Base-by-base conservation (phyloP, 2,797 vertebrate genomes). In the Okamejei kenojei region DNA sequence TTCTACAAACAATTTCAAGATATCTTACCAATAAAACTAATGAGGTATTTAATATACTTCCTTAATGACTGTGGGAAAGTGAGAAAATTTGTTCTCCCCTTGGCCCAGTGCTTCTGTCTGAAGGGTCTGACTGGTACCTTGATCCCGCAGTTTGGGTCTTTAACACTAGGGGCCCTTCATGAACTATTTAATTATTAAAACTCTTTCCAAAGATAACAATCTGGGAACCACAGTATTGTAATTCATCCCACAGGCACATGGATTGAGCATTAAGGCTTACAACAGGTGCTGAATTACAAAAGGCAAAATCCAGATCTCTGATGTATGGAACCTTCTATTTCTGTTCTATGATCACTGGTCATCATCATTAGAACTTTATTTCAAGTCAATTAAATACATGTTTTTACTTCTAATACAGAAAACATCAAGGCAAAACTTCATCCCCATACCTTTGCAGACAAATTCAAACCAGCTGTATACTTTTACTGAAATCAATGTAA, bases 101-200 rank as follows among this genome's bases (percentile, higher is more conserved):
- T 19, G 61, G 35, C 17, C 7, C 15, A 65, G n/a, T 65, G 63
- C 15, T 54, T 26, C 68, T 45, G 5, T 91, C 29, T 19, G n/a
- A 92, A 92, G 5, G 23, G 71, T 45, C 71, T 54, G 7, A 76
- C 35, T 76, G 38, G 23, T 13, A 38, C 23, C 23, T 10, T 92
- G 90, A 76, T 92, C 19, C 90, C 45, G 35, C 90, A 76, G 71
- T 74, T 26, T 58, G 35, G 35, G 90, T 29, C 45, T 92, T 92
- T 54, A 10, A 73, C 71, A 92, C 90, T 73, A 74, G 90, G 76
- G 71, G 26, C 90, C 90, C 68, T 92, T 92, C 71, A 74, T 76
- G 90, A 92, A 92, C 26, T 92, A 63, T 38, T 92, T 92, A 76
- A 76, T 74, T 74, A 92, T 73, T 74, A 92, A 76, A 92, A 76